Evolutionary conservation across 2,888 invertebrate species (phyloP).

Genomic region (Himalopsyche anomala): DNA sequence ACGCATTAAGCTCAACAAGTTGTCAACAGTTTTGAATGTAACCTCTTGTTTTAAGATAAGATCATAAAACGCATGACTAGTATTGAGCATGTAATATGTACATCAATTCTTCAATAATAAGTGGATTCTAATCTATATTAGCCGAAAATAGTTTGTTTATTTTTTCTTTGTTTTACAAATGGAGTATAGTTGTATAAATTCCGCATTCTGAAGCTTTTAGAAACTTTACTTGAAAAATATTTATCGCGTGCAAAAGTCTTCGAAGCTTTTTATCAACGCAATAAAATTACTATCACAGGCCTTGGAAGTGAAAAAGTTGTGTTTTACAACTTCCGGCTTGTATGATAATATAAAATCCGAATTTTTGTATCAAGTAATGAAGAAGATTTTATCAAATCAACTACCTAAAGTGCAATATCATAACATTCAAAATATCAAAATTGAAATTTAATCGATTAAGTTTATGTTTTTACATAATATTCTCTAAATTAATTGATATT

Average conservation of each 20-base stretch:
- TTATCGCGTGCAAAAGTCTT: slow-evolving; percentile 20
- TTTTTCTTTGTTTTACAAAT: not conserved
- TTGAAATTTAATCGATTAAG: too few species aligned
- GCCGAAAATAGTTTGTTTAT: too few species aligned
- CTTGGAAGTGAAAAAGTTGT: slow-evolving; percentile 40
- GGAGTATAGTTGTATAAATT: not conserved
- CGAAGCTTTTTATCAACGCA: slow-evolving; percentile 13
- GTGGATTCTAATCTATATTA: not conserved
- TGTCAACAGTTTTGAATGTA: too few species aligned
- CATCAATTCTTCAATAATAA: not conserved
- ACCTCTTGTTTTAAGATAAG: too few species aligned
- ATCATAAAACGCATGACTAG: too few species aligned
- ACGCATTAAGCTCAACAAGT: too few species aligned
- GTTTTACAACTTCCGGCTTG: not conserved
- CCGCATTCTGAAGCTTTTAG: not conserved
- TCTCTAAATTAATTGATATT: not conserved
- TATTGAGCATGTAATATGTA: not conserved
- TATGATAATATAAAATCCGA: not conserved
- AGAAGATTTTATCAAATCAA: not conserved
- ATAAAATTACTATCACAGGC: slow-evolving; percentile 22
- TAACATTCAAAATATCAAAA: not conserved
- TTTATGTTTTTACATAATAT: not conserved
- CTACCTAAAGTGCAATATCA: not conserved
- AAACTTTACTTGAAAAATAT: not conserved
- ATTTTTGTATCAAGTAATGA: not conserved